phyloP scores from a whole-genome alignment of 2,797 vertebrate species.

The Morelia viridis region DNA sequence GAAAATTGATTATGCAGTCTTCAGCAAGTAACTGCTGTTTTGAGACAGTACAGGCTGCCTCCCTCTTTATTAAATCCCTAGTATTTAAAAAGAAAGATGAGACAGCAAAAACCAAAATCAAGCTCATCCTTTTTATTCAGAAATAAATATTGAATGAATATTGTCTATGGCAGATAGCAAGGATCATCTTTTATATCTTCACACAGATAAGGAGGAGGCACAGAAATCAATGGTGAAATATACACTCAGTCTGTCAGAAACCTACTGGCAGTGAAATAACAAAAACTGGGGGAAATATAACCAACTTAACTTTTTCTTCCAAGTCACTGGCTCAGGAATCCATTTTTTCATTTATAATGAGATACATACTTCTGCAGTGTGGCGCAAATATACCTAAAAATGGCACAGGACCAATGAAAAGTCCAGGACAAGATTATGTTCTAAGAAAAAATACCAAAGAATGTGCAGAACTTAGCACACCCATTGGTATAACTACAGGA shows the following conservation, averaged over 20 bases:
- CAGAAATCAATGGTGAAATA: slow-evolving; percentile 21
- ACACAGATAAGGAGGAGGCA: slow-evolving; percentile 10
- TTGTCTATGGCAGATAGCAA: background rate
- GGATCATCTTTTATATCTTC: background rate
- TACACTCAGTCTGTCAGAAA: background rate
- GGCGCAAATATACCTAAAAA: slow-evolving; percentile 52
- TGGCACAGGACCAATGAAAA: slow-evolving; percentile 52
- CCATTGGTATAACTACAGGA: slow-evolving; percentile 61
- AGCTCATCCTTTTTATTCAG: background rate
- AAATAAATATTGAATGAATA: background rate
- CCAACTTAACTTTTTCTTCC: slow-evolving; percentile 20
- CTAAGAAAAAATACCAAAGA: slow-evolving; percentile 55
- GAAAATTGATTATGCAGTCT: background rate
- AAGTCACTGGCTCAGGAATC: slow-evolving; percentile 5
- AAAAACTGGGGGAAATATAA: slow-evolving; percentile 32
- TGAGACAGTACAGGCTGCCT: background rate
- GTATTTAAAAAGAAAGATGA: background rate
- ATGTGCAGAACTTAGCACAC: slow-evolving; percentile 58
- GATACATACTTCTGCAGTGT: slow-evolving; percentile 18
- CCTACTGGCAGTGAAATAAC: slow-evolving; percentile 13
- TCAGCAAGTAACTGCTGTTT: background rate
- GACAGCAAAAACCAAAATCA: background rate
- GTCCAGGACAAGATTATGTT: slow-evolving; percentile 39
- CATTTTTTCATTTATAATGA: background rate
- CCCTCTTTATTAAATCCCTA: background rate